Base-by-base conservation (phyloP, 2,797 vertebrate genomes). In the Ataeniobius toweri region DNA sequence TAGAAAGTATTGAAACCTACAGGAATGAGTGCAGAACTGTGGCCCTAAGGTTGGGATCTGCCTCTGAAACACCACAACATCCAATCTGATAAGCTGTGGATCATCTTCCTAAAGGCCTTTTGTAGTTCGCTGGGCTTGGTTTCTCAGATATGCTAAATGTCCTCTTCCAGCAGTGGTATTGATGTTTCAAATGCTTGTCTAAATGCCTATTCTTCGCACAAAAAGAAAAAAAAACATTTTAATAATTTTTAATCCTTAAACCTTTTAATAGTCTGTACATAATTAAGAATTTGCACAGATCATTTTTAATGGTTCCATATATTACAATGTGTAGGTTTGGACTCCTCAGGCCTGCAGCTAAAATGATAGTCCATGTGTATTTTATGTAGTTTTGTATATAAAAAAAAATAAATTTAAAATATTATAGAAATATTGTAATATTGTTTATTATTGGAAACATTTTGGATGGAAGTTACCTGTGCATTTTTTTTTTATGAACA, bases 131-230 rank as follows among this genome's bases (percentile, higher is more conserved):
- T 69, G 71, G 80, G 50, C 31, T 80, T 20, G n/a, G 46, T 70
- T 82, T 77, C 68, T 80, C 56, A 75, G 76, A 79, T 75, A 75
- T 84, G 78, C 76, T 77, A 76, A 87, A 81, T 44, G 20, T 26
- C 48, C 9, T 6, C 6, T 69, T 78, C 75, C 36, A 68, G 31
- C 61, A 72, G 55, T 51, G 77, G 71, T 59, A n/a, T 76, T 79
- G 76, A 50, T 76, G 22, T 85, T 85, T 84, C 71, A 77, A 83
- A 85, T 77, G 73, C 81, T 83, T 79, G 68, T 84, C 78, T 80
- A 71, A 85, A 86, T 50, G 53, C 26, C 44, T 78, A 75, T 76
- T 76, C 73, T 58, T 55, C 36, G 78, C 82, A 67, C 73, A 61
- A 26, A 73, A 55, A 3, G n/a, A 74, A 20, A n/a, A 20, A n/a